Base-by-base conservation (phyloP, 2,113 vertebrate genomes). In the Calyptomena viridis region DNA sequence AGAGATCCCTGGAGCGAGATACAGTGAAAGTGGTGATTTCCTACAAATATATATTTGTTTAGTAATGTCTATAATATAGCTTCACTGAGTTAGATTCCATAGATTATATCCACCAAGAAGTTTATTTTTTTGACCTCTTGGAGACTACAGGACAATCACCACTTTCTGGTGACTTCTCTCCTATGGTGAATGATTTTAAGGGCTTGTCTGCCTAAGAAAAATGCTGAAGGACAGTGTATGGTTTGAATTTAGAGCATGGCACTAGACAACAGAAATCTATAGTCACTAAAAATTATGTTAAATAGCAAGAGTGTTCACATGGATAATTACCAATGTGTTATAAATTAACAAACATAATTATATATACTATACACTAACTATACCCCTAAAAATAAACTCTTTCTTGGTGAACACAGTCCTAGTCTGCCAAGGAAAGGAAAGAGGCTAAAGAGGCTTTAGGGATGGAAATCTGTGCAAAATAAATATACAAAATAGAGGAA, bases 251-350 rank as follows among this genome's bases (percentile, higher is more conserved):
- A 21, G 25, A 67, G 15, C 23, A 50, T 1, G 35, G 39, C 19
- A 50, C 4, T 8, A 50, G 5, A 35, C 25, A 78, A 81, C 0
- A 3, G 14, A 87, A 87, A 82, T 6, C 12, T 77, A 13, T 11
- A 31, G 14, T 30, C 18, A 78, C 12, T 42, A 20, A 84, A 84
- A 92, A 30, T 11, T 53, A 12, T 12, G 46, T 10, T 23, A 71
- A 74, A 2, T 18, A 66, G 53, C 2, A 30, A 56, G 28, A 44
- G 2, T 2, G 3, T 56, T 8, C 21, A 56, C 2, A 0, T 23
- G 15, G 52, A 62, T 39, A 66, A 28, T n/a, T 44, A 44, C 3
- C 17, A 63, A 5, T 8, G 16, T 37, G 35, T 2, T 68, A 12
- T 44, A 47, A 83, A 47, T 50, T 84, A 28, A 42, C 8, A 55